Evolutionary conservation across 1,140 invertebrate genomes (phyloP).

Genomic region (Bombus cullumanus): DNA sequence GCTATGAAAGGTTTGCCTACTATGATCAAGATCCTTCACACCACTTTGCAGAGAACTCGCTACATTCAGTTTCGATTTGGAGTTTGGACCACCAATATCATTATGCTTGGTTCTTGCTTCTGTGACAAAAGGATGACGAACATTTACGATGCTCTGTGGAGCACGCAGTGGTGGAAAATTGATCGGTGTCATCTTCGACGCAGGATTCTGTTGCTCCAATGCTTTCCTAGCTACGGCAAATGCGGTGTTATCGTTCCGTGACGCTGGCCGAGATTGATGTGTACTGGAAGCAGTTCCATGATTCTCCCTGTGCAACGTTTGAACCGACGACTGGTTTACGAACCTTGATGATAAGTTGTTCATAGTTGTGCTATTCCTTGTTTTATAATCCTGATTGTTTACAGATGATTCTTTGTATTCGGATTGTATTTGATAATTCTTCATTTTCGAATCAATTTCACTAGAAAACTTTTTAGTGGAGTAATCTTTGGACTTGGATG

Average conservation of each 20-base stretch:
- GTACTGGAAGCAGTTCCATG: conserved; percentile 36
- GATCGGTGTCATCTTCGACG: conserved; percentile 65
- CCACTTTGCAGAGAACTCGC: conserved; percentile 44
- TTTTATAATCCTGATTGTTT: conserved; percentile 66
- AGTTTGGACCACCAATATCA: conserved; percentile 46
- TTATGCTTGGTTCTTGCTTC: conserved; percentile 69
- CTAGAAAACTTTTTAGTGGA: conserved; percentile 57
- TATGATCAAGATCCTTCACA: conserved; percentile 64
- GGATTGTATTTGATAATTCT: conserved; percentile 59
- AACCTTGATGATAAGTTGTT: conserved; percentile 57
- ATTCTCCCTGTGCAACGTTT: conserved; percentile 50
- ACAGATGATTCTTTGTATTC: conserved; percentile 61
- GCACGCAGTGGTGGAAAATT: conserved; percentile 75
- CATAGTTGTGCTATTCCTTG: conserved; percentile 45
- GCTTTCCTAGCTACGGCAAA: conserved; percentile 62
- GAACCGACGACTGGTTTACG: conserved; percentile 42
- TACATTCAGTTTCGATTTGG: conserved; percentile 62
- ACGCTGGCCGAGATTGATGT: conserved; percentile 41
- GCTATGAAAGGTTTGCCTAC: conserved; percentile 63
- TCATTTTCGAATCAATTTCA: conserved; percentile 61
- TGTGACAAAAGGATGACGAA: conserved; percentile 72
- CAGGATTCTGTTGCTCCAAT: conserved; percentile 64
- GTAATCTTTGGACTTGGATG: conserved; percentile 64
- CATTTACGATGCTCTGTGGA: conserved; percentile 75
- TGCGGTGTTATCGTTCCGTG: conserved; percentile 52